Base-by-base conservation (phyloP, 2,113 vertebrate species). In the Jacana jacana region DNA sequence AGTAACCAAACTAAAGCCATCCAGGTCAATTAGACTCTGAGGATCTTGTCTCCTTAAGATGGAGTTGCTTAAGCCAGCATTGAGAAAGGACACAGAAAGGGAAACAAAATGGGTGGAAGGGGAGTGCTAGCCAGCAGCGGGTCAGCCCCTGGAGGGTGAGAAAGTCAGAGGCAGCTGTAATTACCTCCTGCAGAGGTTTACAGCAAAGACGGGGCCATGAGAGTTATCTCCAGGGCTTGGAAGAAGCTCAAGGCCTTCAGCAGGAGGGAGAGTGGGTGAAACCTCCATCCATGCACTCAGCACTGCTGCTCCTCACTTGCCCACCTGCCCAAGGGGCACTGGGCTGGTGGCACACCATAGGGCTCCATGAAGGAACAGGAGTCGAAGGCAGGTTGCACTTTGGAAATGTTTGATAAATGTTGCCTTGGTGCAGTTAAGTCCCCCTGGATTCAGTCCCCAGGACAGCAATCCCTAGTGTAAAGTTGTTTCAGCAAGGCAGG, bases 321-420 rank as follows among this genome's bases (percentile, higher is more conserved):
- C 28, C 13, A 3, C 10, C 31, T 10, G 3, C 10, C 44, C 27
- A 3, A 19, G 24, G 70, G 52, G 57, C 73, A 33, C 71, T 31
- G 68, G 54, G 44, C 68, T 80, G 54, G 19, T 40, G 31, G 37
- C 71, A 33, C 33, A 30, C 9, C 11, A 2, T 22, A 16, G 63
- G 49, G 57, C 75, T 72, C 52, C 61, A 49, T 5, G 3, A 40
- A 63, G 54, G 18, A 0, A 0, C 33, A 27, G 42, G 40, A 63
- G 22, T 11, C 14, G 4, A 78, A 89, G 61, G 22, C 24, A 84
- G 44, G 46, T 14, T 9, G 40, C 6, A 6, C 52, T 68, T 55
- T 18, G 25, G 15, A 69, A n/a, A 60, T 30, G 31, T 17, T 54
- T n/a, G 54, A 63, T 42, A 81, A 81, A 46, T 8, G 46, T 60